phyloP scores from a whole-genome alignment of 2,113 vertebrate species.

The Silurus glanis region DNA sequence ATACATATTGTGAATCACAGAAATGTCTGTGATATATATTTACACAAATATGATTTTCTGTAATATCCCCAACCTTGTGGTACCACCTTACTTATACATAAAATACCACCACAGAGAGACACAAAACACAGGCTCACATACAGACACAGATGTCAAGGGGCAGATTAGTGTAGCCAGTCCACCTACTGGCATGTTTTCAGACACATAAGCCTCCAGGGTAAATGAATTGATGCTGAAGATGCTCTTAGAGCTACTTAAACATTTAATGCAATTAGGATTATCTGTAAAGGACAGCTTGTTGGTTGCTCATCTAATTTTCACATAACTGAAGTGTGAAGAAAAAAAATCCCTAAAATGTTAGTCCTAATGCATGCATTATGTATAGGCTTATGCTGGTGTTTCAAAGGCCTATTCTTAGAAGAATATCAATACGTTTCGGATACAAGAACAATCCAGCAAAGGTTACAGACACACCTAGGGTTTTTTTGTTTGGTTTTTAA shows the following conservation, averaged over 20 bases:
- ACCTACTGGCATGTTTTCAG: background rate
- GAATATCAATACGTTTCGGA: background rate
- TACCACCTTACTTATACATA: background rate
- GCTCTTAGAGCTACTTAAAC: background rate
- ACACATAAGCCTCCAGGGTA: background rate
- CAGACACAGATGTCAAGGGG: background rate
- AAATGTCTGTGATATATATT: background rate
- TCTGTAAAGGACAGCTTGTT: slow-evolving; percentile 11
- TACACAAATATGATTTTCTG: background rate
- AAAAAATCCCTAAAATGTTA: background rate
- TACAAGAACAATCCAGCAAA: background rate
- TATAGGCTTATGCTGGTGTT: background rate
- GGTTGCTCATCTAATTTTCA: background rate
- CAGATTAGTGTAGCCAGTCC: background rate
- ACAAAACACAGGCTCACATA: background rate
- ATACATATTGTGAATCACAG: background rate
- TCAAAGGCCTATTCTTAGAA: background rate
- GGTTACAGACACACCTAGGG: background rate
- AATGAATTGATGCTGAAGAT: background rate
- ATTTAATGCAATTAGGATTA: slow-evolving; percentile 5
- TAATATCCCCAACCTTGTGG: background rate
- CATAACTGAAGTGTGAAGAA: slow-evolving; percentile 5
- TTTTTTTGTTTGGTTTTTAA: background rate
- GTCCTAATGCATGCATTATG: background rate
- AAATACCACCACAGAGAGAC: background rate